Evolutionary conservation across 2,888 invertebrate genomes (phyloP).

Genomic region (Parapristionchus giblindavisi): DNA sequence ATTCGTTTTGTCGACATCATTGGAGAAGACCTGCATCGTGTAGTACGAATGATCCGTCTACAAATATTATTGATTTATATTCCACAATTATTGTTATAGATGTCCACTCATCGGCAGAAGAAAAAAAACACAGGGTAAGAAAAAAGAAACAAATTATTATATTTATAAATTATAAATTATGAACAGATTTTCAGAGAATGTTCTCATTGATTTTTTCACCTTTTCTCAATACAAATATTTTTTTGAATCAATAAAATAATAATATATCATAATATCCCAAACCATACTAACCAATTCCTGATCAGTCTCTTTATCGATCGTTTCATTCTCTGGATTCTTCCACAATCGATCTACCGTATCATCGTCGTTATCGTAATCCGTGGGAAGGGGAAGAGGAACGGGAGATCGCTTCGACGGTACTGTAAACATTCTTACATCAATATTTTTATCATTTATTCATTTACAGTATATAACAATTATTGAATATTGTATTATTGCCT

Average conservation of each 20-base stretch:
- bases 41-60: constrained; percentile 65
- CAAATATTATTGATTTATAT: constrained; percentile 15
- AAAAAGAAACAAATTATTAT: not conserved
- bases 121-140: not conserved
- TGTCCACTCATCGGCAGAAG: not conserved
- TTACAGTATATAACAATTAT: too few relatives aligned
- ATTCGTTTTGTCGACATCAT: constrained; percentile 14
- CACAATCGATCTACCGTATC: constrained; percentile 33
- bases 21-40: constrained; percentile 44
- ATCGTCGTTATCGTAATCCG: not conserved
- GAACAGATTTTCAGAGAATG: too few relatives aligned
- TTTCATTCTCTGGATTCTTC: constrained; percentile 26
- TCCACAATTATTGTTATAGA: not conserved
- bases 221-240: not conserved
- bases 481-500: too few relatives aligned
- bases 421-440: not conserved
- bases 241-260: not conserved
- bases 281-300: not conserved
- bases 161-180: not conserved
- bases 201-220: too few relatives aligned
- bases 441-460: not conserved
- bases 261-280: not conserved
- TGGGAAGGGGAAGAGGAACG: too few relatives aligned
- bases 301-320: constrained; percentile 15
- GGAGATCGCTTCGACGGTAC: not conserved